Conservation (phyloP, 2,797 vertebrate genomes). For the Sebastes steindachneri region DNA sequence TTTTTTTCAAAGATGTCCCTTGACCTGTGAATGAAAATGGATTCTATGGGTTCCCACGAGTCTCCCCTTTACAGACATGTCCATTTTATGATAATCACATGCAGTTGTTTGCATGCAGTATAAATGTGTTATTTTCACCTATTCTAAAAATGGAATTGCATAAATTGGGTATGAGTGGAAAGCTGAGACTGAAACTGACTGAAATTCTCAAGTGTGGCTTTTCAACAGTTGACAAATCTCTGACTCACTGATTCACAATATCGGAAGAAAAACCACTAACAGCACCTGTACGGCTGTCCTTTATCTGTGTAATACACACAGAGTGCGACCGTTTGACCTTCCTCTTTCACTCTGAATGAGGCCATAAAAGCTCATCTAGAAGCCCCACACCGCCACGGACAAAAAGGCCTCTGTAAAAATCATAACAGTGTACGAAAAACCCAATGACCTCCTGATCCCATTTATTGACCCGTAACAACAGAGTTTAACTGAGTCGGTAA, state of each 20-base stretch:
- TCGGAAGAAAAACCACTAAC: neutral
- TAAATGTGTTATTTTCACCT: too few species aligned
- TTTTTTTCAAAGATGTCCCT: too few species aligned
- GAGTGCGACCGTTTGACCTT: slow-evolving; percentile 12
- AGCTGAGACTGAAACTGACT: too few species aligned
- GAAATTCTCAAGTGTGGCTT: neutral
- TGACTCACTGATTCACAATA: neutral
- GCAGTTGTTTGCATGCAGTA: too few species aligned
- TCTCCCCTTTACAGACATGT: too few species aligned
- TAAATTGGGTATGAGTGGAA: too few species aligned
- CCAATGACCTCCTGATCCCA: slow-evolving; percentile 39
- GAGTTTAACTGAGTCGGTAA: slow-evolving; percentile 10
- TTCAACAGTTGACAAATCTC: neutral
- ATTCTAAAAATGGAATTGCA: too few species aligned
- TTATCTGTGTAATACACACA: slow-evolving; percentile 13
- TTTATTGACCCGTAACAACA: slow-evolving; percentile 41
- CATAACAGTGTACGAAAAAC: neutral
- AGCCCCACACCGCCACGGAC: neutral
- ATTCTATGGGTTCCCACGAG: too few species aligned
- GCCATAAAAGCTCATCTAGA: slow-evolving; percentile 34
- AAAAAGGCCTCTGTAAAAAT: slow-evolving; percentile 32
- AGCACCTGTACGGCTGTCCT: neutral
- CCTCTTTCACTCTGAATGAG: slow-evolving; percentile 26
- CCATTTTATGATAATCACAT: too few species aligned
- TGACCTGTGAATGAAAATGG: too few species aligned